These are phyloP conservation scores for Montipora cactus DNA, from an alignment of 64 coral and sea anemone genomes.

Conservation along the genomic window DNA sequence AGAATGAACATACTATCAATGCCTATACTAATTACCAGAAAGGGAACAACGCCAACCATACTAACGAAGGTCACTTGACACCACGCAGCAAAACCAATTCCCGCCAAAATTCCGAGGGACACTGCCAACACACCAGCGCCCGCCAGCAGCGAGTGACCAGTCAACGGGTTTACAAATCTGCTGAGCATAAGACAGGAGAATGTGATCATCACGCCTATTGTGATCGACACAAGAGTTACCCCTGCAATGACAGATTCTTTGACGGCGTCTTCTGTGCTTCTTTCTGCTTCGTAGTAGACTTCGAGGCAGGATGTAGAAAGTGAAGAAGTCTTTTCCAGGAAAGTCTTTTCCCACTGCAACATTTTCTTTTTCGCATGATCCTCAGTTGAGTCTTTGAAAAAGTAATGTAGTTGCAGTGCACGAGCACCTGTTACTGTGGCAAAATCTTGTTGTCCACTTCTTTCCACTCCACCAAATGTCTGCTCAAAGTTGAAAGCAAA, in stretches of 20 bases:
- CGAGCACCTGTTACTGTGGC: constrained; percentile 26
- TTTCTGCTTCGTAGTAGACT: constrained; percentile 44
- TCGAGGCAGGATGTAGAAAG: constrained; percentile 14
- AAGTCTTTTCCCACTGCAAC: constrained; percentile 62
- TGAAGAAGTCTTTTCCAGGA: constrained; percentile 22
- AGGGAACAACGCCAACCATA: constrained; percentile 74
- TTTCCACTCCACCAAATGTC: constrained; percentile 65
- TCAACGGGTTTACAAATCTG: constrained; percentile 71
- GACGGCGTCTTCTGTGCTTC: constrained; percentile 82
- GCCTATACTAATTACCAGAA: constrained; percentile 70
- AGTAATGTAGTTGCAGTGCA: constrained; percentile 65
- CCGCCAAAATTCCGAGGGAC: constrained; percentile 65
- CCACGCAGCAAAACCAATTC: constrained; percentile 65
- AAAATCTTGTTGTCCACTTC: background rate
- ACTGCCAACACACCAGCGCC: constrained; percentile 52
- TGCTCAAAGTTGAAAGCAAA: constrained; percentile 52
- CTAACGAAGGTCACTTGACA: constrained; percentile 58
- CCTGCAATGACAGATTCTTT: constrained; percentile 41
- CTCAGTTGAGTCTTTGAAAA: constrained; percentile 35
- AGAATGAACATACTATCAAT: constrained; percentile 88
- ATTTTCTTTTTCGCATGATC: constrained; percentile 26
- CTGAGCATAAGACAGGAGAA: constrained; percentile 75
- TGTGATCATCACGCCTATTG: constrained; percentile 56
- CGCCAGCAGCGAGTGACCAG: constrained; percentile 72
- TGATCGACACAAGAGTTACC: constrained; percentile 58